Evolutionary conservation across 2,797 vertebrate genomes (phyloP), one percentile per base, ranked within the genome.

Genomic region (Hemibagrus guttatus): DNA sequence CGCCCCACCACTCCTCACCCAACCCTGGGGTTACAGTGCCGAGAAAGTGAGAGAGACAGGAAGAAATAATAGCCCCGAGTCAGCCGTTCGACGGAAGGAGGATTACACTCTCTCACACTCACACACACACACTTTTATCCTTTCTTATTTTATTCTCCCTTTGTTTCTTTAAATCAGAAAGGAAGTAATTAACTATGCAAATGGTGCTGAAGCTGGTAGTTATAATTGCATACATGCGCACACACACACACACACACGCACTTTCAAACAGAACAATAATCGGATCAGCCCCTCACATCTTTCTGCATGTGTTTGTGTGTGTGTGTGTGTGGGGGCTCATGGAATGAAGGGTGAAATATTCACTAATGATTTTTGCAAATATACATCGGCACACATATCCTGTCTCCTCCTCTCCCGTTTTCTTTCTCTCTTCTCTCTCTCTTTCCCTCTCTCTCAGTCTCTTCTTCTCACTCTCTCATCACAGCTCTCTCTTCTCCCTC

Each of bases 1-100:
- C 88, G 81, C 88, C 82, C 82, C 85, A 17, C 9, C 71, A 61
- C 83, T 84, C 83, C 66, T 83, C 87, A 68, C 59, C 39, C 69
- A 68, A 23, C 16, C 82, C 72, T 31, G 42, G 39, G 80, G 42
- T 82, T 82, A 82, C 61, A 7, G 80, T 31, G 61, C 61, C 61
- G 16, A 88, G 79, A 26, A 61, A 86, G 59, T 39, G 56, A 59
- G 85, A 78, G 76, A 82, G 86, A 79, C 68, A 69, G 66, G 46
- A 79, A 74, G 42, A 81, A 86, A 87, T 87, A 85, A 83, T 80
- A 85, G 86, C 52, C 71, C 69, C 16, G 92, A 94, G 93, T 94
- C 93, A 94, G 93, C 93, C 93, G 92, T 93, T 92, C 92, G 89
- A 83, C 91, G 90, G 90, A 91, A 94, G 93, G 90, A 93, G 92